A percentile compares a stretch with the other conserved stretches of the same genome.
Conservation (phyloP, 2,888 invertebrate genomes). For the Hololepta plana region DNA sequence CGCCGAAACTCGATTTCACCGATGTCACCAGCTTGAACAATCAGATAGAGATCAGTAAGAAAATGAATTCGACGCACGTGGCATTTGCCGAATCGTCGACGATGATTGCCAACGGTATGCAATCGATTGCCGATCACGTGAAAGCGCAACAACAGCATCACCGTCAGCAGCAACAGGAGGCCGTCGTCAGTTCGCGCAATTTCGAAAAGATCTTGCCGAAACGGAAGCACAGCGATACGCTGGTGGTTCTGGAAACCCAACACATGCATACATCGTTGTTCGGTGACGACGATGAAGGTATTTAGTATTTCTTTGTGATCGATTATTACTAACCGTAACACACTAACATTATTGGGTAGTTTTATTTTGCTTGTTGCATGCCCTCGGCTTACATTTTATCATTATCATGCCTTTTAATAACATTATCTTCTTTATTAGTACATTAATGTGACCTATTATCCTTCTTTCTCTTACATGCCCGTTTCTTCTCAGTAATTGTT, state of each 20-base stretch:
- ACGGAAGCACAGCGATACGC: constrained; percentile 22
- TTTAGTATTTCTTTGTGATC: constrained; percentile 10
- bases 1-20: constrained; percentile 18
- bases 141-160: too few relatives aligned
- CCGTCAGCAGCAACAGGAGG: constrained; percentile 20
- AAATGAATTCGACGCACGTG: constrained; percentile 19
- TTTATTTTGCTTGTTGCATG: constrained; percentile 4
- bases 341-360: constrained; percentile 1
- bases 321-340: too few relatives aligned
- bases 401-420: too few relatives aligned
- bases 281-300: constrained; percentile 25
- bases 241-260: constrained; percentile 24
- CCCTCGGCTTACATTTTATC: constrained; percentile 3
- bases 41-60: constrained; percentile 17
- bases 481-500: too few relatives aligned
- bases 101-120: constrained; percentile 21
- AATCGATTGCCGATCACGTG: constrained; percentile 20
- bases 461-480: too few relatives aligned
- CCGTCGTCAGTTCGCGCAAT: constrained; percentile 21
- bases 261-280: constrained; percentile 23
- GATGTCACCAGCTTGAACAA: constrained; percentile 17
- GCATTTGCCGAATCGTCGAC: constrained; percentile 24
- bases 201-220: constrained; percentile 22
- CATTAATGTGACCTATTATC: too few relatives aligned
- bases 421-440: too few relatives aligned